A percentile compares a stretch with the other conserved stretches of the same genome.
These are phyloP conservation scores for Phalacrocorax pelagicus DNA, from an alignment of 2,113 vertebrate species.

Conservation along the genomic window DNA sequence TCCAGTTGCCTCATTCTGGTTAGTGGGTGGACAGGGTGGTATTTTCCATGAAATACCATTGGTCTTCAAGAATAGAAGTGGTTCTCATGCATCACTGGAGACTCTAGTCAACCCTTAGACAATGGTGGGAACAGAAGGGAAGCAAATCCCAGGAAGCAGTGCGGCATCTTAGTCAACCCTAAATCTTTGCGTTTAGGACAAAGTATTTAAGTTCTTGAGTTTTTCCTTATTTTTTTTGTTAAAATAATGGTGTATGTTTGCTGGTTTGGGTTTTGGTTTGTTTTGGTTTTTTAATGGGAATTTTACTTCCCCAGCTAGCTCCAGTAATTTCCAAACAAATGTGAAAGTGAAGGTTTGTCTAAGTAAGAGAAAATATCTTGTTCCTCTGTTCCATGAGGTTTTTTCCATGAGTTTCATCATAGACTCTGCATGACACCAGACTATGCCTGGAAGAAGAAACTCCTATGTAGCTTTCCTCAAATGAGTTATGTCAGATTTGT, in stretches of 20 bases:
- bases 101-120: not conserved
- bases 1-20: not conserved
- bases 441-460: not conserved
- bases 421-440: not conserved
- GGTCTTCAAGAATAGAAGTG: not conserved
- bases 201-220: not conserved
- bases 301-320: not conserved
- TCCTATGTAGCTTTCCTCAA: not conserved
- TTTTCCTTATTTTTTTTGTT: not conserved
- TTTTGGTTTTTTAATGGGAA: not conserved
- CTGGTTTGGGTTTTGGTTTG: not conserved
- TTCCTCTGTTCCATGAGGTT: not conserved
- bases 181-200: not conserved
- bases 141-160: not conserved
- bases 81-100: not conserved
- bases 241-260: not conserved
- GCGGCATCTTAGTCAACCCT: not conserved
- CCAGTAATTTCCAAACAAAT: not conserved
- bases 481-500: conserved; percentile 46
- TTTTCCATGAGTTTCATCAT: not conserved
- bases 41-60: not conserved
- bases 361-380: not conserved
- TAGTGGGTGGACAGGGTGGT: not conserved
- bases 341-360: not conserved
- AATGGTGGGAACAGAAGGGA: not conserved